Base-by-base conservation (phyloP, 2,797 vertebrate species). In the Tenualosa thibaudeaui region DNA sequence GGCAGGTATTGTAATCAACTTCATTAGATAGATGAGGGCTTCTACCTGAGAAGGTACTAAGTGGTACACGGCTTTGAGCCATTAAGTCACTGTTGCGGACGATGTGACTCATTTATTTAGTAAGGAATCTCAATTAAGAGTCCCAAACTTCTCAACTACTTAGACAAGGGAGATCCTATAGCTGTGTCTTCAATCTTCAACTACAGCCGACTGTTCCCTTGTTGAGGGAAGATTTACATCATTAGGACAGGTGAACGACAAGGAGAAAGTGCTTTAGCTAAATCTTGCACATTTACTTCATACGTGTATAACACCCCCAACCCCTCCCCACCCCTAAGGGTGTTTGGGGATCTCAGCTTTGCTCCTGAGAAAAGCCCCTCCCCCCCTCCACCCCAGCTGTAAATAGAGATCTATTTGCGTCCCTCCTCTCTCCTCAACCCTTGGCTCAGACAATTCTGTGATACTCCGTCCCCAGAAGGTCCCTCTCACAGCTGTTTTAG, bases 331-430 rank as follows among this genome's bases (percentile, higher is more conserved):
- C 24, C 26, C 24, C 31, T 3, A 13, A 12, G 31, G 40, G 40
- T 71, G 68, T 15, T 40, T 40, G 8, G 95, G 94, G 93, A 93
- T 94, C 68, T 40, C 40, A 53, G 43, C 22, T 49, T 26, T 50
- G 17, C 78, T 37, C 37, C 51, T 56, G 37, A 49, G 31, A 19
- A 40, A 82, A 82, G 19, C 46, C 46, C 46, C 46, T 8, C 46
- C 46, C 46, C 46, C 46, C 46, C 46, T 8, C 46, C 46, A 3
- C 31, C 31, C n/a, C 43, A 37, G 56, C 81, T 78, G 78, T 8
- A 83, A 87, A 89, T 86, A 78, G 54, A 43, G 62, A 81, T 65
- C 24, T 81, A 81, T 81, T 82, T 81, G 75, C 24, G 75, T 85
- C 51, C n/a, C 58, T 7, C 2, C 56, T 22, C 56, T n/a, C 58